Conservation (phyloP, 1,140 invertebrate species). For the Liolophura sinensis region DNA sequence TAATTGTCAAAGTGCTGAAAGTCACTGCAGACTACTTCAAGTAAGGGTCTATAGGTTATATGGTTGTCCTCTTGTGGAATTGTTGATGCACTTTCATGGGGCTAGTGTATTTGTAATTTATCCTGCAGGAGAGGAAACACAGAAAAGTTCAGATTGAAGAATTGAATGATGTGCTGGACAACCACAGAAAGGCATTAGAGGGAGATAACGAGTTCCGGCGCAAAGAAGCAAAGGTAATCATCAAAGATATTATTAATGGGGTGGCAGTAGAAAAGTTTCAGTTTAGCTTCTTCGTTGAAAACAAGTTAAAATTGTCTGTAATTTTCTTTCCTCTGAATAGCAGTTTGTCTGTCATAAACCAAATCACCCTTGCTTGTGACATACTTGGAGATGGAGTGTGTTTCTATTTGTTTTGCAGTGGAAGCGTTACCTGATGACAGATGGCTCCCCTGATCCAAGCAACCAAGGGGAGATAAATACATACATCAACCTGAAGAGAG, state of each 20-base stretch:
- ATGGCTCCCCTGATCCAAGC: constrained; percentile 56
- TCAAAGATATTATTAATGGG: neutral
- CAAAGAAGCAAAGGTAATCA: constrained; percentile 44
- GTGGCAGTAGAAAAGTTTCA: neutral
- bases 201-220: constrained; percentile 29
- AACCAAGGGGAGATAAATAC: constrained; percentile 56
- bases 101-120: neutral
- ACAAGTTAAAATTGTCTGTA: constrained; percentile 5
- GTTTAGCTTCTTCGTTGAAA: neutral
- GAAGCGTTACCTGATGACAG: constrained; percentile 56
- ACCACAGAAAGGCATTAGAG: constrained; percentile 27
- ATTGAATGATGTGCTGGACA: constrained; percentile 33
- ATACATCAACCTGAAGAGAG: constrained; percentile 51
- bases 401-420: constrained; percentile 35
- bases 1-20: too few species aligned
- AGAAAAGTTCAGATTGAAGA: constrained; percentile 41
- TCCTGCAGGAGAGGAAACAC: constrained; percentile 44
- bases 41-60: too few species aligned
- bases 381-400: neutral
- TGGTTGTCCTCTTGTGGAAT: too few species aligned
- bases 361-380: too few species aligned
- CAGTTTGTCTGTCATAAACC: neutral
- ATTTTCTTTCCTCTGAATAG: neutral
- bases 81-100: too few species aligned
- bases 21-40: too few species aligned